A percentile compares a stretch with the other conserved stretches of the same genome.
These are phyloP conservation scores for Alexandromys oeconomus DNA, from an alignment of 2,797 vertebrate genomes.

Conservation along the genomic window DNA sequence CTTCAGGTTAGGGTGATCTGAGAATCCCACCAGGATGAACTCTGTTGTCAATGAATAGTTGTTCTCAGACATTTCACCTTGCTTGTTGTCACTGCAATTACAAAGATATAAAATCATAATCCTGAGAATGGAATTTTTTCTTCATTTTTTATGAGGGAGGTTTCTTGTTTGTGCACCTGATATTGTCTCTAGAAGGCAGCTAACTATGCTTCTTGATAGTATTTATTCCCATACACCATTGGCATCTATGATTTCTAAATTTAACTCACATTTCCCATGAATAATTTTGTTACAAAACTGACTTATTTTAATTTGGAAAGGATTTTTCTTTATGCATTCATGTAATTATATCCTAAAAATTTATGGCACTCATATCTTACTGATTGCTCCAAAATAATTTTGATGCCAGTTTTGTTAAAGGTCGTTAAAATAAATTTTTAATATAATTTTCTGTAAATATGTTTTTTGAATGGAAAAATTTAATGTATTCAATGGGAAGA, in stretches of 20 bases:
- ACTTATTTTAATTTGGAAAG: neutral
- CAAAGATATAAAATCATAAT: neutral
- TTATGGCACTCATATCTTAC: neutral
- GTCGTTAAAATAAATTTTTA: neutral
- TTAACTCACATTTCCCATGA: neutral
- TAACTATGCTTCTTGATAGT: neutral
- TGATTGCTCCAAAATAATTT: neutral
- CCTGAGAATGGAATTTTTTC: neutral
- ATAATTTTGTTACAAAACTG: neutral
- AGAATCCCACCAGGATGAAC: conserved; percentile 71
- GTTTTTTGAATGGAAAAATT: neutral
- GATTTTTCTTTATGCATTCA: neutral
- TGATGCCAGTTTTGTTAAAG: neutral
- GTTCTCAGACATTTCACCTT: conserved; percentile 39
- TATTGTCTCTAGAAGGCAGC: neutral
- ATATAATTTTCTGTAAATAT: neutral
- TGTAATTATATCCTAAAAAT: neutral
- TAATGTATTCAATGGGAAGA: neutral
- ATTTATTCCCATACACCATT: neutral
- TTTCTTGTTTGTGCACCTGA: neutral
- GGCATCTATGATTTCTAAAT: neutral
- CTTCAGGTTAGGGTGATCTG: conserved; percentile 19
- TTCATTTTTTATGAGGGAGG: neutral
- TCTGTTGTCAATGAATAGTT: conserved; percentile 46
- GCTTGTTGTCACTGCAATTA: neutral